Evolutionary conservation across 2,888 invertebrate species (phyloP), one percentile per base, ranked within the genome.

Genomic region (Leptopilina myrica): DNA sequence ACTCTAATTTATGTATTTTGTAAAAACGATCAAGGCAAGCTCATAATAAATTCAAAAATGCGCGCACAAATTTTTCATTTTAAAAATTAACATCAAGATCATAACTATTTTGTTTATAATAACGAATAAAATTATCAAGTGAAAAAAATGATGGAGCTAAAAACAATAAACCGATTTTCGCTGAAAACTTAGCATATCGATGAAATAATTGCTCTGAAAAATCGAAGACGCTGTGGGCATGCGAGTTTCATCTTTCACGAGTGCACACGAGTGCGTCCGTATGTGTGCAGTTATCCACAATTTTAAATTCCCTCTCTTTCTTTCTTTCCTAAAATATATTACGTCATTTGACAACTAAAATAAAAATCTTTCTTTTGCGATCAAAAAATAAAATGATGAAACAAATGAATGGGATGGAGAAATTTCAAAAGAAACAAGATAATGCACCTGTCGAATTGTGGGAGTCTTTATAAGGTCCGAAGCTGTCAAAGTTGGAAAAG

Each of bases 401-500:
- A 62, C 20, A 15, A 64, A 65, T 49, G 12, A 14, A 20, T 15
- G 43, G 59, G n/a, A 14, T 40, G 12, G n/a, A 66, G n/a, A n/a
- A 76, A 76, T 67, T 14, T 69, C 33, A 15, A 26, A 83, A 84
- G 81, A 82, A 80, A 85, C 79, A 85, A 81, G 83, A 86, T 85
- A 83, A 84, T 88, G 88, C 88, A 90, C 90, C 90, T 90, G 87
- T 85, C 89, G 89, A 82, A 88, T 86, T 77, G 85, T 86, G 84
- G 88, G 85, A 82, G 86, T 84, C 85, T 86, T 87, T 83, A 84
- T 83, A 84, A 85, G 82, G 84, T 85, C 86, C 84, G 86, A 80
- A 82, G 85, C 85, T 84, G 83, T 85, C 82, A 79, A 86, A 86
- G 84, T 83, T 82, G 85, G 84, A 82, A 86, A 85, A 79, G 84